Conservation (phyloP, 2,113 vertebrate genomes). For the Pomatorhinus ruficollis region DNA sequence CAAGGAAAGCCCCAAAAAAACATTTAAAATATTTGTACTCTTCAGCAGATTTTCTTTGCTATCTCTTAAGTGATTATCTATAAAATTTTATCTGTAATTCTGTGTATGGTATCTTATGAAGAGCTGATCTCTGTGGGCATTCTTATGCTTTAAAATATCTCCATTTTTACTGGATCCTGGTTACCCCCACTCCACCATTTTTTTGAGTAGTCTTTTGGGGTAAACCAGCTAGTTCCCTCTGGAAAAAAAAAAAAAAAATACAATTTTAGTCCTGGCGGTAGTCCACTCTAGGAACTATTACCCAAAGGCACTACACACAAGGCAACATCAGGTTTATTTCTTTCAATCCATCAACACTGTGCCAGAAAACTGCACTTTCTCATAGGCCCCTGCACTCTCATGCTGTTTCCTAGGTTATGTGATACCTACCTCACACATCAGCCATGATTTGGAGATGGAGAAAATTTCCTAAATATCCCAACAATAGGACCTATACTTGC, state of each 20-base stretch:
- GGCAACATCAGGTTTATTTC: not conserved
- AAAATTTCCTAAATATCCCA: not conserved
- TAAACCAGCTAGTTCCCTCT: not conserved
- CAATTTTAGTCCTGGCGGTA: not conserved
- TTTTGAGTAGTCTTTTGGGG: not conserved
- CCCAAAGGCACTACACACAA: not conserved
- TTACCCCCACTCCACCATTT: not conserved
- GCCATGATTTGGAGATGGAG: not conserved
- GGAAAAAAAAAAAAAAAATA: not conserved
- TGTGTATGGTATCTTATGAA: not conserved
- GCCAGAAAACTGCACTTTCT: not conserved
- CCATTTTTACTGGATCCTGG: not conserved
- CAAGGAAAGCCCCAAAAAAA: not conserved
- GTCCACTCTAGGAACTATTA: not conserved
- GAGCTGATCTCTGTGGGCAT: not conserved
- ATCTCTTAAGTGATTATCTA: not conserved
- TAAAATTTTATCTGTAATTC: not conserved
- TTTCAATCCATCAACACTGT: not conserved
- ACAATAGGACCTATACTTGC: not conserved
- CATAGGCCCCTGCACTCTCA: fast-evolving
- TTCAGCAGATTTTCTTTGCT: not conserved
- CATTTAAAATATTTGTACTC: not conserved
- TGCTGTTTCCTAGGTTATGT: not conserved
- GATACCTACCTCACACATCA: not conserved
- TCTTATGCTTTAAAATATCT: not conserved